Evolutionary conservation across 2,888 invertebrate genomes (phyloP).

Genomic region (Cantharis flavilabris): DNA sequence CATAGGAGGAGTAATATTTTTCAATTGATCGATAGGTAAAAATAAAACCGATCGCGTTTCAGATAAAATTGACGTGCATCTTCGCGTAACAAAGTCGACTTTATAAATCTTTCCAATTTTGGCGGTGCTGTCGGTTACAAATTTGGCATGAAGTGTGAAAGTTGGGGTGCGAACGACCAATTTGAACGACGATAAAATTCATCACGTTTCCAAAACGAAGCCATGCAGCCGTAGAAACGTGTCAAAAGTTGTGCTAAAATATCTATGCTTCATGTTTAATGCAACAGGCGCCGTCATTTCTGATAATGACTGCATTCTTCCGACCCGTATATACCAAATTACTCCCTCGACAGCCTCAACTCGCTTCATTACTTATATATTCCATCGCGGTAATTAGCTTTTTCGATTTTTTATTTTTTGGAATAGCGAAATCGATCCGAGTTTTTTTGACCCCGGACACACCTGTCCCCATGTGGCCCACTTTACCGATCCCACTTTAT

Average conservation of each 20-base stretch:
- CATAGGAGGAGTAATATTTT: not conserved
- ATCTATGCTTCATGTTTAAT: constrained; percentile 52
- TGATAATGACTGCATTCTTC: constrained; percentile 52
- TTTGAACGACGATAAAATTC: constrained; percentile 45
- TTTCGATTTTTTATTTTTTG: constrained; percentile 5
- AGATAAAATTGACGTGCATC: constrained; percentile 9
- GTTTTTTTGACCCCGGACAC: constrained; percentile 10
- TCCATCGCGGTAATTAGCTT: constrained; percentile 38
- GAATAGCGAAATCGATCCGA: constrained; percentile 13
- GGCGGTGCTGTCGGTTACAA: constrained; percentile 39
- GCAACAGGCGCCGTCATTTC: constrained; percentile 47
- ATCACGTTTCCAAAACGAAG: constrained; percentile 33
- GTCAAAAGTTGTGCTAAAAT: constrained; percentile 50
- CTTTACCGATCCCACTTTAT: not conserved
- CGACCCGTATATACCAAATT: constrained; percentile 43
- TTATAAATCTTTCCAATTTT: constrained; percentile 42
- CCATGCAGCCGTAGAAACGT: constrained; percentile 38
- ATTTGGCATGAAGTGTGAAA: constrained; percentile 38
- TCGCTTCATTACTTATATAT: constrained; percentile 42
- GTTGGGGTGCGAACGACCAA: constrained; percentile 39
- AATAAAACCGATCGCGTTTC: constrained; percentile 1
- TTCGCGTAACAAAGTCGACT: constrained; percentile 14
- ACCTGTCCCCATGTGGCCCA: constrained; percentile 3
- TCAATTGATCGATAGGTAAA: not conserved
- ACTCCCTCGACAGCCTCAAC: constrained; percentile 39